Percentiles rank a stretch among this genome's conserved stretches.
phyloP scores from a whole-genome alignment of 2,113 vertebrate species.

The Datnioides undecimradiatus region DNA sequence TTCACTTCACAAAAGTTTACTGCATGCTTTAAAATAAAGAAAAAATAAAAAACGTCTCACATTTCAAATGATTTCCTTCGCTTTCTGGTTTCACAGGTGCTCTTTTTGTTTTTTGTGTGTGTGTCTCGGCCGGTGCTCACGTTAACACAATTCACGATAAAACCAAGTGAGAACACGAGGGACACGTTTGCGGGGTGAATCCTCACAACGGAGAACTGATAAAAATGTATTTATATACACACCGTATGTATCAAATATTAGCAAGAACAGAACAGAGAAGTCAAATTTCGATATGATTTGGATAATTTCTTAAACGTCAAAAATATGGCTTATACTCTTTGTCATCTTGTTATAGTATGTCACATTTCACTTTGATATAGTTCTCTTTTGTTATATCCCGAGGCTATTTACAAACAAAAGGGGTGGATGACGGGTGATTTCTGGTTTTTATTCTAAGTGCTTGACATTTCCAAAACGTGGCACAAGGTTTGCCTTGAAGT shows the following conservation, averaged over 20 bases:
- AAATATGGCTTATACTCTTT: constrained; percentile 89
- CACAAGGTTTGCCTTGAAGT: constrained; percentile 54
- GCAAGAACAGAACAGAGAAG: constrained; percentile 75
- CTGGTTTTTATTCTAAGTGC: constrained; percentile 59
- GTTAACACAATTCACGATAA: constrained; percentile 51
- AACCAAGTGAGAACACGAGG: constrained; percentile 34
- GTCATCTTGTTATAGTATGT: constrained; percentile 74
- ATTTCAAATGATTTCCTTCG: constrained; percentile 41
- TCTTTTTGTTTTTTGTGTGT: too few species aligned
- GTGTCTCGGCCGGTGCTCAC: constrained; percentile 22
- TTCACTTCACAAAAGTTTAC: constrained; percentile 70
- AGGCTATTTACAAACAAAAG: constrained; percentile 86
- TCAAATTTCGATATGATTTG: constrained; percentile 80
- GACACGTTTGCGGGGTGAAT: constrained; percentile 60
- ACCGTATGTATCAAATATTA: constrained; percentile 79
- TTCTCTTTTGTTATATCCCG: constrained; percentile 67
- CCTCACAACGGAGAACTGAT: constrained; percentile 64
- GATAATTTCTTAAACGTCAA: constrained; percentile 82
- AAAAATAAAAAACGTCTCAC: not conserved
- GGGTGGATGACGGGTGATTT: constrained; percentile 62
- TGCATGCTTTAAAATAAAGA: constrained; percentile 76
- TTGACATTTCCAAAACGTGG: constrained; percentile 49
- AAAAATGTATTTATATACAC: constrained; percentile 73
- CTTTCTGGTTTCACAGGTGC: constrained; percentile 36
- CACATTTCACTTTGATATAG: constrained; percentile 76